Evolutionary conservation across 2,113 vertebrate species (phyloP).

Genomic region (Nothobranchius furzeri): DNA sequence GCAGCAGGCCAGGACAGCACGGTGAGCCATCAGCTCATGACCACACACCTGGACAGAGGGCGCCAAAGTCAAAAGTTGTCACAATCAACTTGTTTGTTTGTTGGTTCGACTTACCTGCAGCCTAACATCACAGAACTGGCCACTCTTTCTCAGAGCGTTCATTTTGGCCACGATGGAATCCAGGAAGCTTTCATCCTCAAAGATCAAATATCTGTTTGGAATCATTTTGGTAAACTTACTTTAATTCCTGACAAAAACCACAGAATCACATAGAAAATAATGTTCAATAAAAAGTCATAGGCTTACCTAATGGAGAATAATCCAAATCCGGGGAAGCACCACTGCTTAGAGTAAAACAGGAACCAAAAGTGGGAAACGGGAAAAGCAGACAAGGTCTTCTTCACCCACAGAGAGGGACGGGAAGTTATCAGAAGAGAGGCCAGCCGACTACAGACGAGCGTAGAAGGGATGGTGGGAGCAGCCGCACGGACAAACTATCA

Average conservation of each 20-base stretch:
- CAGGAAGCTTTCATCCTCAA: slow-evolving; percentile 97
- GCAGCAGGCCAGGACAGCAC: slow-evolving; percentile 97
- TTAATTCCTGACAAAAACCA: slow-evolving; percentile 37
- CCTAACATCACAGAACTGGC: slow-evolving; percentile 98
- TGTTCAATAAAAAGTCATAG: slow-evolving; percentile 22
- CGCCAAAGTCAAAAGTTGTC: background rate
- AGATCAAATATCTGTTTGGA: slow-evolving; percentile 97
- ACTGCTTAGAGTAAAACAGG: slow-evolving; percentile 57
- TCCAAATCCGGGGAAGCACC: slow-evolving; percentile 60
- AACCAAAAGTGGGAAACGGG: slow-evolving; percentile 64
- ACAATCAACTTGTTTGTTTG: too few species aligned
- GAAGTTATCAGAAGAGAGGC: slow-evolving; percentile 75
- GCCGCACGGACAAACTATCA: slow-evolving; percentile 88
- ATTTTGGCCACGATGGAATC: slow-evolving; percentile 98
- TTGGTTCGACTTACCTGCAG: slow-evolving; percentile 85
- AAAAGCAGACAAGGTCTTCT: slow-evolving; percentile 71
- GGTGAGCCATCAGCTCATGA: slow-evolving; percentile 95
- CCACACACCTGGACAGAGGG: slow-evolving; percentile 85
- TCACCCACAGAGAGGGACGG: slow-evolving; percentile 62
- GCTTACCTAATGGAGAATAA: slow-evolving; percentile 82
- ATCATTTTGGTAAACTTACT: slow-evolving; percentile 85
- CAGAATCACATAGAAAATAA: background rate
- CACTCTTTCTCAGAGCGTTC: slow-evolving; percentile 97
- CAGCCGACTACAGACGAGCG: slow-evolving; percentile 68
- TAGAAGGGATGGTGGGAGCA: slow-evolving; percentile 75